Evolutionary conservation across 2,797 vertebrate genomes (phyloP), one percentile per base, ranked within the genome.

Genomic region (Coendou prehensilis): DNA sequence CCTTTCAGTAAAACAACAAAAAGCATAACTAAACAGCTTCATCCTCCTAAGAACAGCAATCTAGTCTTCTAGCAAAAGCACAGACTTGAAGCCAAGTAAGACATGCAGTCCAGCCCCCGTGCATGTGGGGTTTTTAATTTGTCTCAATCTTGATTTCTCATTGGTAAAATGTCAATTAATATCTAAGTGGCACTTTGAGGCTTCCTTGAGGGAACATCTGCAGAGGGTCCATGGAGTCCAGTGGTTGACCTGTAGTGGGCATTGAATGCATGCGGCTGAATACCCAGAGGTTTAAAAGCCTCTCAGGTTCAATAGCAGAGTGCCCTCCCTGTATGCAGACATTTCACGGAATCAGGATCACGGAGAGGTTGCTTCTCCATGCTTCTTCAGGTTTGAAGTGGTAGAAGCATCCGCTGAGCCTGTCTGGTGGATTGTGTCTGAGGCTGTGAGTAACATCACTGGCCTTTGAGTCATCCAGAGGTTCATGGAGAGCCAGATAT

Each of bases 331-430:
- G 3, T 52, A 15, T 47, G 20, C 50, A n/a, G 22, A 61, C 23
- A 45, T 91, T 95, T 90, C 23, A 47, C 54, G 61, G 41, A 80
- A 91, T 73, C 69, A 78, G 69, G 81, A 88, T 71, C 89, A 28
- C 79, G 63, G 6, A 67, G 54, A 61, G 26, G 37, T 54, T 45
- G 17, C n/a, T 59, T 81, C 78, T 8, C 5, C 20, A 28, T 3
- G 33, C 59, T n/a, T 41, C 37, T 41, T 89, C 52, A 64, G 41
- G 45, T 78, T 64, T 78, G 18, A 87, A 69, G 67, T 1, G 0
- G 52, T 1, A 0, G 15, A 50, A 64, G 30, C 47, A 6, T 28
- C 30, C 50, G 9, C 47, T 5, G 80, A 83, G 73, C 64, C 41
- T 56, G 2, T 64, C 30, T 20, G n/a, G 20, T 1, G 2, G n/a